phyloP scores from a whole-genome alignment of 2,797 vertebrate genomes.

The Enteromius paludinosus region DNA sequence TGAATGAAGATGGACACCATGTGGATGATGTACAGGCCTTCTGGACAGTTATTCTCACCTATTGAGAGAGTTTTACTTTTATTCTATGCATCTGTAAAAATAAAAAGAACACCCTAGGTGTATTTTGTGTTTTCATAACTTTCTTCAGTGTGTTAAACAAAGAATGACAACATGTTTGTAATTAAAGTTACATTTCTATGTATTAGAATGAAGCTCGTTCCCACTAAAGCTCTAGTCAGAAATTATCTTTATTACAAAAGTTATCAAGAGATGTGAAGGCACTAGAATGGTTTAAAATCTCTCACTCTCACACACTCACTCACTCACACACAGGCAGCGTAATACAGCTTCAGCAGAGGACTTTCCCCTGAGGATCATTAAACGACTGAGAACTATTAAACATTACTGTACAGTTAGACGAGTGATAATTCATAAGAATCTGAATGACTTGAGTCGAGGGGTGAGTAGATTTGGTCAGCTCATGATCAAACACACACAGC shows the following conservation, averaged over 20 bases:
- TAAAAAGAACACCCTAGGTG: neutral
- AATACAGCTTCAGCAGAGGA: conserved; percentile 1
- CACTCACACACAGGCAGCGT: neutral
- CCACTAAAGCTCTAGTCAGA: neutral
- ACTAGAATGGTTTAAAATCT: neutral
- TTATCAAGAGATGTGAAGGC: neutral
- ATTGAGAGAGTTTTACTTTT: neutral
- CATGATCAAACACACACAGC: conserved; percentile 1
- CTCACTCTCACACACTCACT: neutral
- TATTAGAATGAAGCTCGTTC: neutral
- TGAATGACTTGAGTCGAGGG: neutral
- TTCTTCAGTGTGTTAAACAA: neutral
- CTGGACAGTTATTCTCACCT: neutral
- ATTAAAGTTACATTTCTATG: neutral
- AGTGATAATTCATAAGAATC: neutral
- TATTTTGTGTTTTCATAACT: neutral
- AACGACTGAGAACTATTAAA: neutral
- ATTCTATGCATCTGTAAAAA: neutral
- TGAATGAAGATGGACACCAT: neutral
- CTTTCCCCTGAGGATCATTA: neutral
- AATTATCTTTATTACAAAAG: neutral
- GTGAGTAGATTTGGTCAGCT: neutral
- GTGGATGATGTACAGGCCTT: neutral
- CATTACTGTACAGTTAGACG: neutral
- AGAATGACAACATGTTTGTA: neutral